Evolutionary conservation across 2,888 invertebrate genomes (phyloP), one percentile per base, ranked within the genome.

Genomic region (Tiphia femorata): DNA sequence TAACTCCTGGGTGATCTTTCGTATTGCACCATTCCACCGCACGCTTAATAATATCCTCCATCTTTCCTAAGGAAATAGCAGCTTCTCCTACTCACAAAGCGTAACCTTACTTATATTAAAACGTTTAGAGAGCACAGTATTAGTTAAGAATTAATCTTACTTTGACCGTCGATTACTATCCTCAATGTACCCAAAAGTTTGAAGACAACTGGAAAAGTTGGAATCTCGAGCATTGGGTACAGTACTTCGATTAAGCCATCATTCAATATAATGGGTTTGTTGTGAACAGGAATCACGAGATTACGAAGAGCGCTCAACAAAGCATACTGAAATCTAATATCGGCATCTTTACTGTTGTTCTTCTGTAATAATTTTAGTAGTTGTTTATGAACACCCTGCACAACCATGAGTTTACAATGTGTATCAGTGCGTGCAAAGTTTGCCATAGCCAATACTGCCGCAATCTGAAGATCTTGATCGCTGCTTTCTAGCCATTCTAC

Each of bases 371-470:
- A 72, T n/a, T 74, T 73, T 21, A 87, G 66, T 14, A 88, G 75
- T 75, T 91, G 91, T 72, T 90, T 89, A 77, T 91, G 91, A 42
- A 95, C 89, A 23, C 92, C 91, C 68, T 90, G 88, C 49, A 91
- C 87, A 72, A 95, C 94, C 91, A 96, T 92, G 60, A 91, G 88
- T 43, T 90, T 88, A 79, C 96, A 96, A 80, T 95, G 92, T 33
- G 88, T 88, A 78, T 96, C 96, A 66, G 92, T 92, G 37, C 96
- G 86, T 0, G 96, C 96, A 84, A 96, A 96, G 86, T 96, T 96
- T 1, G 95, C 96, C 66, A 96, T 87, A 0, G 95, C 94, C 62
- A 96, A 85, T 2, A 95, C 91, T 0, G 93, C 95, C 0, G 95
- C 92, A n/a, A 91, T 89, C 74, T 93, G 86, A 17, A 96, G 85